Evolutionary conservation across 2,888 invertebrate species (phyloP), one percentile per base, ranked within the genome.

Genomic region (Cenopis cana): DNA sequence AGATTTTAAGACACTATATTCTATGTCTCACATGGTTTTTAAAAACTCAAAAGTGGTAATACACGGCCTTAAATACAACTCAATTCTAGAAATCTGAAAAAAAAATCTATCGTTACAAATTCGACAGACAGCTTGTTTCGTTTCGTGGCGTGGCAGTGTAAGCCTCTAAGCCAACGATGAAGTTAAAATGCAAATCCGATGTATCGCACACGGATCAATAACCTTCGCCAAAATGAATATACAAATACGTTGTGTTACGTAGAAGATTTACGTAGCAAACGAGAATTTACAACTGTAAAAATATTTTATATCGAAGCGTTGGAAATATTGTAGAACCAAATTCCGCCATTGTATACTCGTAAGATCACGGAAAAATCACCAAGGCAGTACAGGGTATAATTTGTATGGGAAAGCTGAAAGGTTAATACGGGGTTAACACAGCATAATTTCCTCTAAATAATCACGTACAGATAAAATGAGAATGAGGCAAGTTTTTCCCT

Each of bases 141-240:
- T 33, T 3, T 33, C 33, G 33, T 33, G 33, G 1, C 46, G 46
- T 46, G 46, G 46, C 46, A 46, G n/a, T n/a, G 8, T n/a, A 29
- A n/a, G 14, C 8, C 55, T 29, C 55, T 24, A n/a, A 55, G 55
- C 14, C 12, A 18, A 33, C 50, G 50, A 18, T n/a, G 61, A 50
- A 36, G 52, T 52, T 52, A 69, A n/a, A n/a, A 64, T 64, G 64
- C 57, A 57, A 69, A 69, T 52, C 38, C 57, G 6, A 57, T 59
- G 57, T 64, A 55, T 14, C 46, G 38, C n/a, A 38, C 54, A 14
- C 65, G 12, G 70, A 70, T 65, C 70, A 54, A 70, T 70, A 68
- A 54, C 65, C 59, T 29, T 29, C n/a, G 33, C 33, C 46, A 41
- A 61, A 46, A 59, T 59, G 57, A 57, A 57, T 57, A 64, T 17